phyloP scores from a whole-genome alignment of 2,797 vertebrate genomes.

The Microctenopoma lineatum region DNA sequence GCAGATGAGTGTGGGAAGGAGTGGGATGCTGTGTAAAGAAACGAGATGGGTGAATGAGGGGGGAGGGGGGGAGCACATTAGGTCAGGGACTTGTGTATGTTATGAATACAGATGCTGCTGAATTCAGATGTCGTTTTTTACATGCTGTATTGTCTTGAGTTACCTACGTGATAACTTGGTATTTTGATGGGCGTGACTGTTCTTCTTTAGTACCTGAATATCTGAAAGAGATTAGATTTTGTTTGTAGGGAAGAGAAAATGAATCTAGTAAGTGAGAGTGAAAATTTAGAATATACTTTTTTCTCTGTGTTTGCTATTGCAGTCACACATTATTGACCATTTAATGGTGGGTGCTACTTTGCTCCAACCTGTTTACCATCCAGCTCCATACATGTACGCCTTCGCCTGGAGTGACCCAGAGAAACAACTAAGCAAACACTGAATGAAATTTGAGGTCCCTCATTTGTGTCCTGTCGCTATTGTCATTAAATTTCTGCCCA shows the following conservation, averaged over 20 bases:
- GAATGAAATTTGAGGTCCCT: conserved; percentile 33
- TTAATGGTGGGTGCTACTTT: not conserved
- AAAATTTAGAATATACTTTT: conserved; percentile 9
- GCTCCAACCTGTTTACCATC: not conserved
- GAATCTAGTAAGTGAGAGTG: too few relatives aligned
- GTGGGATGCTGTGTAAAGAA: conserved; percentile 59
- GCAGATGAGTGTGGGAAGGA: conserved; percentile 67
- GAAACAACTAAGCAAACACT: not conserved
- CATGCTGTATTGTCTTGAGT: conserved; percentile 14
- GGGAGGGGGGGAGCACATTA: conserved; percentile 35
- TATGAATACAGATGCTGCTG: conserved; percentile 44
- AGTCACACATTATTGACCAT: conserved; percentile 14
- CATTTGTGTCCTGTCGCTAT: conserved; percentile 35
- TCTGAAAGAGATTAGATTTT: not conserved
- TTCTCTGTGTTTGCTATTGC: not conserved
- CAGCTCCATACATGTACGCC: not conserved
- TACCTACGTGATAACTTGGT: conserved; percentile 10
- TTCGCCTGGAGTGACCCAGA: conserved; percentile 21
- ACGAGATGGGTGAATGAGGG: conserved; percentile 49
- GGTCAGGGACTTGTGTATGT: conserved; percentile 51
- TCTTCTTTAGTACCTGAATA: conserved; percentile 3
- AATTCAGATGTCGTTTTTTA: conserved; percentile 23
- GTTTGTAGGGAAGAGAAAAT: not conserved
- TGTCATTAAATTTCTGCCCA: conserved; percentile 44
- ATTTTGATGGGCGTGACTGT: not conserved